Base-by-base conservation (phyloP, 1,140 invertebrate species). In the Cryptotermes secundus region DNA sequence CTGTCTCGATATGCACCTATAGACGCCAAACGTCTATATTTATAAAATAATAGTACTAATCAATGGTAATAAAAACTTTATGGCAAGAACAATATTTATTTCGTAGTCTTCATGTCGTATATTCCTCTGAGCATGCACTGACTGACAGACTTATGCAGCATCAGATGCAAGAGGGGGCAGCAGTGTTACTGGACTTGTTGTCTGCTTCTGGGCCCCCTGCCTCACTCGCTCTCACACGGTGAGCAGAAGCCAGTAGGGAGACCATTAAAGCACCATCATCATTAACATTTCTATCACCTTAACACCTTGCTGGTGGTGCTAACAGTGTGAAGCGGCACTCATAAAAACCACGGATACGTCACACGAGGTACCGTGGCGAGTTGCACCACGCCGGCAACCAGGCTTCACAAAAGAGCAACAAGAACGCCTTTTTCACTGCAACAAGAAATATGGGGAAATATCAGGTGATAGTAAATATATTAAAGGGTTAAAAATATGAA, bases 21-120 rank as follows among this genome's bases (percentile, higher is more conserved):
- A 80, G 84, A 65, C 84, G 84, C 84, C 84, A 81, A 81, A 26
- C 80, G 80, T 80, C 84, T 85, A 85, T 82, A 82, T 85, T 81
- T 83, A 53, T 34, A 81, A 53, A 81, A 81, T 84, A 84, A 85
- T 83, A 83, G 2, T 38, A 83, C 34, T 85, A 34, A 82, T 83
- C 81, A 34, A 49, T 83, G 59, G 81, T 85, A 85, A 85, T 83
- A 85, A 85, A 83, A 59, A 80, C 65, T 82, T 85, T 45, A 81
- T 85, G 84, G 81, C 84, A 85, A 85, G 84, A 85, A 85, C 84
- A 85, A 85, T 83, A 82, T 83, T 80, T 83, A 45, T 81, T 26
- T 35, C 26, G 36, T 4, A 45, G 26, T 81, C 12, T 83, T 42
- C n/a, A 34, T 59, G 36, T 59, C 3, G 7, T 26, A 31, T 12